phyloP scores from a whole-genome alignment of 2,113 vertebrate genomes.

The Nicator chloris region DNA sequence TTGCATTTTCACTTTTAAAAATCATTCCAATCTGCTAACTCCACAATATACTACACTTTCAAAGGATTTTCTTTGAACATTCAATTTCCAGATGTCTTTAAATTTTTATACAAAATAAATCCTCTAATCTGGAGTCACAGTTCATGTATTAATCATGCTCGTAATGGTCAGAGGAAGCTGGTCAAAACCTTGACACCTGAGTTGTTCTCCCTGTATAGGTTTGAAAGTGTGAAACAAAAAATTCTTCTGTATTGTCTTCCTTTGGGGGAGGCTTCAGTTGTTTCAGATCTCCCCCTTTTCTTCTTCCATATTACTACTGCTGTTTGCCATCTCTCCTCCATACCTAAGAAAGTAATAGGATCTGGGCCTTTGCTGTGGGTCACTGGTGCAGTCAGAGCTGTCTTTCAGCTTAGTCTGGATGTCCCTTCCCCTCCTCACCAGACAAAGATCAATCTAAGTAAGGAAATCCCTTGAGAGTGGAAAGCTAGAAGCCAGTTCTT shows the following conservation, averaged over 20 bases:
- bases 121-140: conserved; percentile 25
- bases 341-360: background rate
- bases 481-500: background rate
- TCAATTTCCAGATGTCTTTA: conserved; percentile 57
- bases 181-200: background rate
- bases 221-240: background rate
- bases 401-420: background rate
- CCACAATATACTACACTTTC: conserved; percentile 47
- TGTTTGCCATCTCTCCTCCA: background rate
- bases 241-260: background rate
- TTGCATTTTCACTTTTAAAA: conserved; percentile 56
- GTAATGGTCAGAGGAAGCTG: background rate
- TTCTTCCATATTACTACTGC: background rate
- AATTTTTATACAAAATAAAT: background rate
- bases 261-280: background rate
- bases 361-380: background rate
- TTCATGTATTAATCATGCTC: background rate
- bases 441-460: background rate
- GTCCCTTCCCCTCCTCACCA: background rate
- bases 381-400: background rate
- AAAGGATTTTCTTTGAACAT: conserved; percentile 66
- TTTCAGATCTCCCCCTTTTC: background rate
- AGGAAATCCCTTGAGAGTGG: background rate
- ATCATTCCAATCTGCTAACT: conserved; percentile 63
- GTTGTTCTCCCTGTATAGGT: background rate